phyloP scores from a whole-genome alignment of 2,797 vertebrate species.

The Capromys pilorides region DNA sequence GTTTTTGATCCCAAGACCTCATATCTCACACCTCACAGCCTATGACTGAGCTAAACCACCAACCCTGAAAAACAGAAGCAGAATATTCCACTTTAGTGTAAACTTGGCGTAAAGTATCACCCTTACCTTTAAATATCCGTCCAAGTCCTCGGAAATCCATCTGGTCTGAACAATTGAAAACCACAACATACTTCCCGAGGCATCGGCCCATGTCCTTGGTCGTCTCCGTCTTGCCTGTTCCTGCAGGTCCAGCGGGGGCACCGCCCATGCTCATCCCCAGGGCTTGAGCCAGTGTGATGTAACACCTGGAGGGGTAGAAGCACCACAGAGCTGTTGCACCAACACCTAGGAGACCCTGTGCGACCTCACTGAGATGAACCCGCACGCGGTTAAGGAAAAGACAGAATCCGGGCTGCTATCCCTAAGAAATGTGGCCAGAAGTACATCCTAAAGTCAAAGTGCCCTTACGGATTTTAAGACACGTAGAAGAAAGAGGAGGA shows the following conservation, averaged over 20 bases:
- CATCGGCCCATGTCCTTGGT: slow-evolving; percentile 98
- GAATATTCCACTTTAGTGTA: not conserved
- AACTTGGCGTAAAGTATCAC: not conserved
- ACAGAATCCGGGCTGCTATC: not conserved
- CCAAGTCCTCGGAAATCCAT: slow-evolving; percentile 99
- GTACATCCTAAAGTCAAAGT: not conserved
- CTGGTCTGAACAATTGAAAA: slow-evolving; percentile 99
- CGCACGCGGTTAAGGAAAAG: fast-evolving
- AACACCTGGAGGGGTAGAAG: slow-evolving; percentile 88
- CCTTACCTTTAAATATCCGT: slow-evolving; percentile 96
- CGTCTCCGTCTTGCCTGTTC: slow-evolving; percentile 97
- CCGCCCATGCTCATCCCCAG: slow-evolving; percentile 99
- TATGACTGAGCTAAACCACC: not conserved
- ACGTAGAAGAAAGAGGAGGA: not conserved
- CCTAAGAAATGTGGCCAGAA: not conserved
- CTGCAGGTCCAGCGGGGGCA: slow-evolving; percentile 96
- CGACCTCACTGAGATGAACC: not conserved
- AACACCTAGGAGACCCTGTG: not conserved
- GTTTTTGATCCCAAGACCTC: not conserved
- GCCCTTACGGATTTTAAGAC: not conserved
- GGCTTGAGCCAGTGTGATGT: slow-evolving; percentile 97
- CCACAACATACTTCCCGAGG: slow-evolving; percentile 97
- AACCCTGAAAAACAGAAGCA: not conserved
- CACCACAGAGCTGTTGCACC: not conserved
- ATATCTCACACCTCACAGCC: not conserved